Percentiles rank a stretch among this genome's conserved stretches.
These are phyloP conservation scores for Bos taurus DNA, from an alignment of 2,113 vertebrate genomes.

Conservation along the genomic window ARS-UCD2.0 NC_037350.1:33538001-33538500, in stretches of 20 bases:
- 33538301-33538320: background rate
- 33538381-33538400: background rate
- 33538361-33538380: background rate
- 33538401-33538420: background rate
- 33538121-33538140: background rate
- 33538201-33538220: background rate
- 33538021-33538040: background rate
- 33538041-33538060: background rate
- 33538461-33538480: background rate
- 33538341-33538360: background rate
- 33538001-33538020: background rate
- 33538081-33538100: background rate
- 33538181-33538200: background rate
- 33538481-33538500: background rate
- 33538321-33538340: background rate
- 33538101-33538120: background rate
- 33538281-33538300: background rate
- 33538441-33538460: background rate
- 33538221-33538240: background rate
- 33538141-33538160: background rate
- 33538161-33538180: background rate
- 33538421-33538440: background rate
- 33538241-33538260: background rate
- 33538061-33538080: background rate
- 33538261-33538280: background rate